Base-by-base conservation (phyloP, 1,140 invertebrate genomes). In the Anagrus nilaparvatae region DNA sequence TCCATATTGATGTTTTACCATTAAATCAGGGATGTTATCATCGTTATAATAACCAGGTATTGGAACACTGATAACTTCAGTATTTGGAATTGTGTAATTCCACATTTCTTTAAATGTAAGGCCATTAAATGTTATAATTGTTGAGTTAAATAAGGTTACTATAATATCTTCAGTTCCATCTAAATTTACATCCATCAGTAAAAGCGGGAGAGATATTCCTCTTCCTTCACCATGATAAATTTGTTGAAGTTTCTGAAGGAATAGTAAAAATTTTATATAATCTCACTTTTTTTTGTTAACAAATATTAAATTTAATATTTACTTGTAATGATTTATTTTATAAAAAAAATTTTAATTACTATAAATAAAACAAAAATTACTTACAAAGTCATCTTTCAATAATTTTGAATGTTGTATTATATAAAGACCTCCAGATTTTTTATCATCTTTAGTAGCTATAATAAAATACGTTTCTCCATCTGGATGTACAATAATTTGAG, bases 41-140 rank as follows among this genome's bases (percentile, higher is more conserved):
- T 78, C 74, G 57, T 89, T 84, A 49, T 84, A 91, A 60, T 79
- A 87, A 5, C 82, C 85, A 14, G 83, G 82, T 18, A 84, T 78
- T 23, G 86, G 85, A 46, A 82, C 77, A 53, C 84, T 86, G 49
- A 70, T 71, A 16, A 74, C 69, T 60, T 77, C 72, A 14, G 74
- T 72, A 46, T 72, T 69, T 5, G 75, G 74, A 44, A 85, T 69
- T 0, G 76, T 76, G 45, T 74, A 78, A 54, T 82, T 82, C 85
- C 85, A 89, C 6, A 88, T 56, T 45, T 74, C 68, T 32, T 70
- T 51, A 46, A 77, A 83, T 3, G 72, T 78, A 21, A 66, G 52
- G 6, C 85, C 85, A 65, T 87, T 70, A 48, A 85, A 77, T 7
- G 84, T 83, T 18, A 82, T 63, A 10, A 88, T 72, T 2, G 74